Base-by-base conservation (phyloP, 2,113 vertebrate genomes). In the Engystomops pustulosus region DNA sequence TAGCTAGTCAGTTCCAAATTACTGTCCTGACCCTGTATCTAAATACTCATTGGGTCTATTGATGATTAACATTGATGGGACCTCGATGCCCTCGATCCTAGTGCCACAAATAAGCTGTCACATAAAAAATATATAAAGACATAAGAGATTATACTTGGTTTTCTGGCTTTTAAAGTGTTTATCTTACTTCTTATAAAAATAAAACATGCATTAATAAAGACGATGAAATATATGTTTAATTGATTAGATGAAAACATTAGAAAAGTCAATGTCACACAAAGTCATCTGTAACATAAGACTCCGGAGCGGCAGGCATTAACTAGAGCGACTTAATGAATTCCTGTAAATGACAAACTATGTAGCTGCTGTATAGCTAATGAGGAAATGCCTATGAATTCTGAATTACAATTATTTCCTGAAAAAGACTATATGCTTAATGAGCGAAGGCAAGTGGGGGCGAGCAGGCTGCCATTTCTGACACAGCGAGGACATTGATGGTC, bases 341-440 rank as follows among this genome's bases (percentile, higher is more conserved):
- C 23, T 23, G 34, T 79, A 79, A 79, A 79, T 62, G 76, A 79
- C 76, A 79, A 79, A 79, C 38, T 55, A 79, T 79, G 53, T 62
- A 20, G 14, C 76, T 25, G 18, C 53, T 62, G 51, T 41, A 58
- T 62, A 58, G 76, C 76, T 79, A 79, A 79, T 79, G 76, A 79
- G 53, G 32, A 79, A 79, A 44, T 34, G 53, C 62, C 23, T 44
- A 60, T 79, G 53, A 79, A 79, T 71, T 71, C 69, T 44, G 38
- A 71, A 71, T 79, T 62, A 60, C 76, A 79, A 62, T 79, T 44
- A 79, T 71, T 71, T 62, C 23, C 27, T 78, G 8, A 36, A 41
- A 62, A 79, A 58, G 11, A 60, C 38, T 38, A 79, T 23, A 23
- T 38, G 53, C 34, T 44, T 79, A 79, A 79, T 62, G 76, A 79